Conservation (phyloP, 2,797 vertebrate species). For the Botia kubotai region DNA sequence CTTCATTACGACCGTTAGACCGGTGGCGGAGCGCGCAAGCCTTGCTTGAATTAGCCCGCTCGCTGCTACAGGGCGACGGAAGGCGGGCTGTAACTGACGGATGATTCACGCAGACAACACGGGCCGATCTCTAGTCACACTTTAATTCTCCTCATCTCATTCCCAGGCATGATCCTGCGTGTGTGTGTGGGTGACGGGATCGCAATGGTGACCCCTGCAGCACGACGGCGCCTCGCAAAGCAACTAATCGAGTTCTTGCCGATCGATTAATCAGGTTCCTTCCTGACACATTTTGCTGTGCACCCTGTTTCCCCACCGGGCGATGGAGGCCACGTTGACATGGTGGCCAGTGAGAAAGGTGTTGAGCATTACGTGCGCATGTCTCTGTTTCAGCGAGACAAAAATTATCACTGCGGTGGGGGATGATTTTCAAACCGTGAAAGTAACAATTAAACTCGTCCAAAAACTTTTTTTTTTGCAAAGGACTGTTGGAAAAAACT, state of each 20-base stretch:
- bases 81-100: constrained; percentile 63
- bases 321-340: not conserved
- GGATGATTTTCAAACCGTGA: constrained; percentile 13
- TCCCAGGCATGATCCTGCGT: constrained; percentile 71
- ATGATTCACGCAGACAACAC: constrained; percentile 50
- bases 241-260: constrained; percentile 59
- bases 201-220: constrained; percentile 46
- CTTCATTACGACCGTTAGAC: constrained; percentile 89
- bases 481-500: not conserved
- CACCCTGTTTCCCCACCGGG: constrained; percentile 6
- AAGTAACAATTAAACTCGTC: not conserved
- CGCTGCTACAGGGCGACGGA: constrained; percentile 52
- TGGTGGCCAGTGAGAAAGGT: constrained; percentile 8
- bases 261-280: constrained; percentile 60
- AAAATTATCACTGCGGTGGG: constrained; percentile 13
- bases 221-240: constrained; percentile 32
- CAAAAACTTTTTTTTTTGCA: not conserved
- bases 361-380: not conserved
- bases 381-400: constrained; percentile 7
- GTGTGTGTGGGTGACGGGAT: constrained; percentile 42
- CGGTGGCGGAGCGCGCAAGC: constrained; percentile 89
- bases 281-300: constrained; percentile 42
- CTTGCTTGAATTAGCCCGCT: constrained; percentile 90
- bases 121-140: constrained; percentile 67
- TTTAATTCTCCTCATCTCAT: constrained; percentile 74